Evolutionary conservation across 2,888 invertebrate species (phyloP).

Genomic region (Pyrocoelia pectoralis): DNA sequence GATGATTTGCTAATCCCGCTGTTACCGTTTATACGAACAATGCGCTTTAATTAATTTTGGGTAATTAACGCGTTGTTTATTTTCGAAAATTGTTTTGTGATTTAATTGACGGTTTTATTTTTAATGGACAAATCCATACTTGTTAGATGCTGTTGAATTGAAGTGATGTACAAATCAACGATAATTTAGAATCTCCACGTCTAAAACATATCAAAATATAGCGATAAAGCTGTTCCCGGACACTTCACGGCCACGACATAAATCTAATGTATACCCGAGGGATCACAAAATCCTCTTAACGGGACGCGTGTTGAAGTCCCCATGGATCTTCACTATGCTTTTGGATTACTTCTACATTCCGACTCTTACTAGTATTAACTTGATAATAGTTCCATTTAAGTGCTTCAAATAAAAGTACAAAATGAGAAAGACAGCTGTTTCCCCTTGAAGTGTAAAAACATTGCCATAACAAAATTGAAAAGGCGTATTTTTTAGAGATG

Average conservation of each 20-base stretch:
- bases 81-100: slow-evolving; percentile 4
- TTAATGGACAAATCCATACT: background rate
- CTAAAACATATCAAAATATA: slow-evolving; percentile 54
- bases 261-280: slow-evolving; percentile 55
- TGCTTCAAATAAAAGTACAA: slow-evolving; percentile 4
- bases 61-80: slow-evolving; percentile 39
- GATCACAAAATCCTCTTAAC: slow-evolving; percentile 56
- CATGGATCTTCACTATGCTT: slow-evolving; percentile 52
- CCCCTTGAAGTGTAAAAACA: background rate
- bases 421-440: background rate
- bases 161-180: slow-evolving; percentile 17
- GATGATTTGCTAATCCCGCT: slow-evolving; percentile 51
- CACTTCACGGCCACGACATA: slow-evolving; percentile 57
- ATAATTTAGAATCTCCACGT: slow-evolving; percentile 42
- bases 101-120: background rate
- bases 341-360: slow-evolving; percentile 45
- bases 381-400: slow-evolving; percentile 17
- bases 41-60: slow-evolving; percentile 40
- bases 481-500: background rate
- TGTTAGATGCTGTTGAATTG: background rate
- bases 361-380: slow-evolving; percentile 22
- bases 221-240: slow-evolving; percentile 55
- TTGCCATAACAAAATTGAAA: background rate
- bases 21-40: slow-evolving; percentile 40
- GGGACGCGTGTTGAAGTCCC: slow-evolving; percentile 51